A percentile compares a stretch with the other conserved stretches of the same genome.
phyloP scores from a whole-genome alignment of 2,888 invertebrate species.

The Hydroisotoma schaefferi region DNA sequence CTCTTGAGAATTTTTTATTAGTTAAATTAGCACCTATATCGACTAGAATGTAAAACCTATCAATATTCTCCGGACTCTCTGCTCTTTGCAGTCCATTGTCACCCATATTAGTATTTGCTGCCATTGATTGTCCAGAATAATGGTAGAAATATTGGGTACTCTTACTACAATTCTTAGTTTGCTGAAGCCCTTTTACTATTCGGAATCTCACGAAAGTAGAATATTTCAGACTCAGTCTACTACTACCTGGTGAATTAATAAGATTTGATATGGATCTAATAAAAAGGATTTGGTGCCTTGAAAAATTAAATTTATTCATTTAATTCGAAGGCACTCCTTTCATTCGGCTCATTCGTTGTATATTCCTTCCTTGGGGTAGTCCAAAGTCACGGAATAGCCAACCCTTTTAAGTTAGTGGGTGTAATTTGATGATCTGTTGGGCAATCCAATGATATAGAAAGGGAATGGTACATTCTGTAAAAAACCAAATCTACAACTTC shows the following conservation, averaged over 20 bases:
- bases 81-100: slow-evolving; percentile 12
- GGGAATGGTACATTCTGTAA: neutral
- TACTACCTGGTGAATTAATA: no score
- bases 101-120: slow-evolving; percentile 11
- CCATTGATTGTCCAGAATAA: slow-evolving; percentile 5
- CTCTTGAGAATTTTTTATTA: slow-evolving; percentile 87
- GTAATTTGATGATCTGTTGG: slow-evolving; percentile 16
- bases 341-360: no score
- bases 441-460: slow-evolving; percentile 9
- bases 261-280: no score
- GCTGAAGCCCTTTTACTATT: no score
- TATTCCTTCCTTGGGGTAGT: neutral
- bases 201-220: no score
- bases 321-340: no score
- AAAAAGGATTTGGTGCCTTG: no score
- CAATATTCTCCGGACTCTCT: slow-evolving; percentile 51
- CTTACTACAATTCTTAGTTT: no score
- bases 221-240: no score
- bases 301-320: no score
- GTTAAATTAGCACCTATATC: slow-evolving; percentile 91
- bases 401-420: slow-evolving; percentile 17
- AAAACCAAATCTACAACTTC: neutral
- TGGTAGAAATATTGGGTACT: no score
- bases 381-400: slow-evolving; percentile 9
- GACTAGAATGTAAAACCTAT: slow-evolving; percentile 78